These are phyloP conservation scores for Hydropotes inermis DNA, from an alignment of 2,113 vertebrate species.

Conservation along the genomic window DNA sequence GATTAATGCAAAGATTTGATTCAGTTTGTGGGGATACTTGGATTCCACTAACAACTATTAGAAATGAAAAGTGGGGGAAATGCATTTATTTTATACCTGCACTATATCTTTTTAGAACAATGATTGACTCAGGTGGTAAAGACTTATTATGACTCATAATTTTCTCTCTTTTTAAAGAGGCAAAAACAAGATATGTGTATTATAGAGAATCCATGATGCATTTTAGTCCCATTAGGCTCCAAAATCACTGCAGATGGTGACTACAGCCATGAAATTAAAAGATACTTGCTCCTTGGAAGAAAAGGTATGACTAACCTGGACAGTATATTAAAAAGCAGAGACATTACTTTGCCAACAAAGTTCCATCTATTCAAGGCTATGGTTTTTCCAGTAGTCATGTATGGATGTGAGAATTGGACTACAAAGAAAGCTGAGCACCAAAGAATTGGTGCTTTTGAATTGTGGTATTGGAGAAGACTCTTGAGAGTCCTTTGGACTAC, in stretches of 20 bases:
- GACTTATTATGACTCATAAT: not conserved
- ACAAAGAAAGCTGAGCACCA: too few species aligned
- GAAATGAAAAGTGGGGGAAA: not conserved
- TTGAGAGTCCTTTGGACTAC: too few species aligned
- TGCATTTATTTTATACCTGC: not conserved
- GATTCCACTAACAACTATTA: not conserved
- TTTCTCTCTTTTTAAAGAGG: not conserved
- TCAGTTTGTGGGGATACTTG: not conserved
- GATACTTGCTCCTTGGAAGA: too few species aligned
- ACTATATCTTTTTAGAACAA: not conserved
- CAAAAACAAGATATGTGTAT: not conserved
- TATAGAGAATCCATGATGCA: not conserved
- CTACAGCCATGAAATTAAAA: too few species aligned
- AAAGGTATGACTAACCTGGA: too few species aligned
- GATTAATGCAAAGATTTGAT: not conserved
- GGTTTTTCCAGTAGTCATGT: too few species aligned
- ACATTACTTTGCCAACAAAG: too few species aligned
- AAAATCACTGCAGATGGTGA: not conserved
- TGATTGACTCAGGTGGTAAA: not conserved
- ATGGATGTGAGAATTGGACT: too few species aligned
- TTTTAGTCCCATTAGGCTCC: not conserved
- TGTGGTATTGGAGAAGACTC: too few species aligned
- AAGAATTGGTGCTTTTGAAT: too few species aligned
- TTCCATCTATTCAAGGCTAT: too few species aligned
- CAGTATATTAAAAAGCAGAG: too few species aligned